phyloP scores from a whole-genome alignment of 2,113 vertebrate species.

The Irena cyanogastra region DNA sequence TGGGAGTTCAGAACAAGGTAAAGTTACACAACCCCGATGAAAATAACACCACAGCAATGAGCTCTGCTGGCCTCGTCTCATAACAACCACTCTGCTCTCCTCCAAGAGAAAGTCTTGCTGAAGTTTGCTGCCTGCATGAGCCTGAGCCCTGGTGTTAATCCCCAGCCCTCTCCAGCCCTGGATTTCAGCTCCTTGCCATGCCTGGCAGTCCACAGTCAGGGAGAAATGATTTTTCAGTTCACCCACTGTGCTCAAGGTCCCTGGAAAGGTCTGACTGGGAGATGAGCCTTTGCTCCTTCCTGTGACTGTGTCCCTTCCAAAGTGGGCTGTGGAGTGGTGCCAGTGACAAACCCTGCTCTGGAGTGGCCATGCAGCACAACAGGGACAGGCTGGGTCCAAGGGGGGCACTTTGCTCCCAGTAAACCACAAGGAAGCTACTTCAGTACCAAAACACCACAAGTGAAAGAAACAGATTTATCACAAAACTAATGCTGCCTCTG shows the following conservation, averaged over 20 bases:
- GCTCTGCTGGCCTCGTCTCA: not conserved
- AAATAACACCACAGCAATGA: not conserved
- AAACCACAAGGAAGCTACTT: not conserved
- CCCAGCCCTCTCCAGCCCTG: fast-evolving
- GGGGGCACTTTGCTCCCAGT: not conserved
- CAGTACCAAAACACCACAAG: not conserved
- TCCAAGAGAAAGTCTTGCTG: not conserved
- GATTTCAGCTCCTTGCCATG: not conserved
- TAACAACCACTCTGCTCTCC: not conserved
- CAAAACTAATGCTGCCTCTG: not conserved
- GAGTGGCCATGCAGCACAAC: not conserved
- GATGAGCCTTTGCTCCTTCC: fast-evolving
- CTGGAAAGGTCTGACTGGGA: not conserved
- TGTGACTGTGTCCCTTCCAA: not conserved
- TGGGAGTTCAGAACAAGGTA: not conserved
- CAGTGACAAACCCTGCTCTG: not conserved
- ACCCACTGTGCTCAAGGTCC: not conserved
- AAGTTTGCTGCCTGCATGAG: not conserved
- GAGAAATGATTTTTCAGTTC: not conserved
- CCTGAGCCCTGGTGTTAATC: not conserved
- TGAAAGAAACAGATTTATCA: not conserved
- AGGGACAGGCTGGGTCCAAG: not conserved
- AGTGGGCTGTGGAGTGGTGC: not conserved
- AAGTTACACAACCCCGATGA: not conserved
- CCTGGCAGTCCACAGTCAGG: not conserved